A percentile compares a stretch with the other conserved stretches of the same genome.
phyloP scores from a whole-genome alignment of 2,113 vertebrate species.

The Ariopsis seemanni region DNA sequence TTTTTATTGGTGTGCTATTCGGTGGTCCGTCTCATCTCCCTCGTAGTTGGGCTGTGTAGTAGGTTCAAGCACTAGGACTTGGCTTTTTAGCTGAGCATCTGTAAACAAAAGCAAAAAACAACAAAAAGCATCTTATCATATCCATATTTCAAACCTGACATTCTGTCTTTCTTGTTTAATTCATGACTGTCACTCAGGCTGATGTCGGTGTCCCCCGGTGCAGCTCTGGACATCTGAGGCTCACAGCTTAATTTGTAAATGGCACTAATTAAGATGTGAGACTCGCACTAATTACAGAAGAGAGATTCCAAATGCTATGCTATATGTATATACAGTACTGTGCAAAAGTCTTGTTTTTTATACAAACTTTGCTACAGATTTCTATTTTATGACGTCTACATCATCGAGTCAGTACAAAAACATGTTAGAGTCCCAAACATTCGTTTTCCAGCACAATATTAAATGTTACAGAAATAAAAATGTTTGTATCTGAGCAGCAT shows the following conservation, averaged over 20 bases:
- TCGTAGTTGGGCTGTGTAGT: neutral
- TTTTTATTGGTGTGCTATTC: conserved; percentile 37
- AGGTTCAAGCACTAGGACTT: neutral
- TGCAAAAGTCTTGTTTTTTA: no score
- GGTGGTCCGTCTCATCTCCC: conserved; percentile 10
- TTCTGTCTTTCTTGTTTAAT: neutral
- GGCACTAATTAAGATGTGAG: neutral
- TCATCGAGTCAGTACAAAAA: no score
- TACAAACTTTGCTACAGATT: no score
- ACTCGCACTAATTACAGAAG: neutral
- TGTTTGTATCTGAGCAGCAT: no score
- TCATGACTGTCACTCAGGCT: neutral
- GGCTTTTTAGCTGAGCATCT: neutral
- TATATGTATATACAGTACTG: neutral
- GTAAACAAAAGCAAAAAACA: neutral
- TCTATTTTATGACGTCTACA: no score
- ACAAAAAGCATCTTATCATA: neutral
- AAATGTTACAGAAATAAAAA: no score
- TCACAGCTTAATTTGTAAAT: conserved; percentile 7
- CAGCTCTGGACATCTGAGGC: neutral
- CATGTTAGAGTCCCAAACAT: no score
- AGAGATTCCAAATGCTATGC: neutral
- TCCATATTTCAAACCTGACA: neutral
- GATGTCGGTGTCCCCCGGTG: neutral
- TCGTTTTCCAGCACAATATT: no score